A percentile compares a stretch with the other conserved stretches of the same genome.
These are phyloP conservation scores for Icerya purchasi DNA, from an alignment of 2,888 invertebrate genomes.

Conservation along the genomic window DNA sequence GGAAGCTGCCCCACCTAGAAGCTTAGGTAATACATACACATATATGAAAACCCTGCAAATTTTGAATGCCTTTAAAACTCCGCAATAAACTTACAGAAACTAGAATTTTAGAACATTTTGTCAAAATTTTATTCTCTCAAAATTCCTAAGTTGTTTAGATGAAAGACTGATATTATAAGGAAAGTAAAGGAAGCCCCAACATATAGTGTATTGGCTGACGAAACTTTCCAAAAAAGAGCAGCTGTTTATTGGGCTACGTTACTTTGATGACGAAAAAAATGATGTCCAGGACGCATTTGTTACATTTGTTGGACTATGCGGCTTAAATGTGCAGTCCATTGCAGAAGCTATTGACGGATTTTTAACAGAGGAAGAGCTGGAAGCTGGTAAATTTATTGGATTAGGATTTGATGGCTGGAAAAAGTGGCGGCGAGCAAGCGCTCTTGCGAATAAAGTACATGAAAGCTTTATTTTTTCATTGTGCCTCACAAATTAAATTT, in stretches of 20 bases:
- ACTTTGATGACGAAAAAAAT: conserved; percentile 27
- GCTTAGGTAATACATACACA: not conserved
- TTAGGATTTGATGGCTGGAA: conserved; percentile 18
- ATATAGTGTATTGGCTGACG: conserved; percentile 4
- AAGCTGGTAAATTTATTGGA: conserved; percentile 19
- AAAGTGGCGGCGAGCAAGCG: conserved; percentile 13
- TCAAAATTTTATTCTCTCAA: too few relatives aligned
- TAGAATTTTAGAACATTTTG: too few relatives aligned
- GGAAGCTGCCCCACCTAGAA: not conserved
- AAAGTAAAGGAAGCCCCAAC: not conserved
- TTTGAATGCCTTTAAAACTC: too few relatives aligned
- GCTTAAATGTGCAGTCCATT: not conserved
- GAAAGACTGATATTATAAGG: too few relatives aligned
- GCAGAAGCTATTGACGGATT: not conserved
- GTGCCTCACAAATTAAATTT: conserved; percentile 18
- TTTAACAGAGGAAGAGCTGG: too few relatives aligned
- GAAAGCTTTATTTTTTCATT: conserved; percentile 16
- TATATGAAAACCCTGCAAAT: not conserved
- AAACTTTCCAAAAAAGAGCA: conserved; percentile 2
- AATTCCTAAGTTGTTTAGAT: too few relatives aligned
- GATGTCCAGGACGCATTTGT: conserved; percentile 2
- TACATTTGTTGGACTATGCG: not conserved
- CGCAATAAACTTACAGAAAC: too few relatives aligned
- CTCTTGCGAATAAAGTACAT: conserved; percentile 14
- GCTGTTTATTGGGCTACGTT: conserved; percentile 22